These are phyloP conservation scores for Lepilemur septentrionalis DNA, from an alignment of 2,797 vertebrate species.

Conservation along the genomic window DNA sequence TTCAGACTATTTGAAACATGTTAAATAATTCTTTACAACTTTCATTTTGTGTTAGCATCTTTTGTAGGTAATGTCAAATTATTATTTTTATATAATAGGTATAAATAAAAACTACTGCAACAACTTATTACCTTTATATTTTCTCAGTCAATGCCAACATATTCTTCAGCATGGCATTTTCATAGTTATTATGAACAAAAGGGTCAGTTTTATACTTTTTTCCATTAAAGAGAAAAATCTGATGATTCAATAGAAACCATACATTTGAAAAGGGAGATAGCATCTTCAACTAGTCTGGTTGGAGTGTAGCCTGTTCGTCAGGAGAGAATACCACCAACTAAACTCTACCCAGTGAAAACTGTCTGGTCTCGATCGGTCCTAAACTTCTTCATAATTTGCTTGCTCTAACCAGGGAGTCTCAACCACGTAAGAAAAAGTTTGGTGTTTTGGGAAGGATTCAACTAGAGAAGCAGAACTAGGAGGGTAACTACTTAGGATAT, in stretches of 20 bases:
- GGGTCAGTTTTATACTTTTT: neutral
- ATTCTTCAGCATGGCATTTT: neutral
- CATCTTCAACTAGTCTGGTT: neutral
- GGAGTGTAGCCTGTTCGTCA: neutral
- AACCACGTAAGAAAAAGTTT: neutral
- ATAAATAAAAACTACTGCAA: neutral
- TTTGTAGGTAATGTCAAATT: neutral
- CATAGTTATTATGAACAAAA: neutral
- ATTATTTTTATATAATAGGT: neutral
- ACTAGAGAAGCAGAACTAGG: neutral
- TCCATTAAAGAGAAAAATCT: neutral
- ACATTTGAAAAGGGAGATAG: neutral
- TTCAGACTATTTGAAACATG: neutral
- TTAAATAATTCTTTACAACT: neutral
- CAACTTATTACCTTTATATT: neutral
- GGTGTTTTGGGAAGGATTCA: neutral
- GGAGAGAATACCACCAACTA: too few species aligned
- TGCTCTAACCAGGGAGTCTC: neutral
- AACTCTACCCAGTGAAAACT: fast-evolving
- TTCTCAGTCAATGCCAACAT: neutral
- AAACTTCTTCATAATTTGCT: neutral
- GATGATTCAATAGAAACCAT: neutral
- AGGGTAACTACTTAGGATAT: neutral
- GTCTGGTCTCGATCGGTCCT: neutral
- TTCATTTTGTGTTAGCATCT: neutral